A percentile compares a stretch with the other conserved stretches of the same genome.
phyloP scores from a whole-genome alignment of 2,888 invertebrate species.

The Melangyna quadrimaculata region DNA sequence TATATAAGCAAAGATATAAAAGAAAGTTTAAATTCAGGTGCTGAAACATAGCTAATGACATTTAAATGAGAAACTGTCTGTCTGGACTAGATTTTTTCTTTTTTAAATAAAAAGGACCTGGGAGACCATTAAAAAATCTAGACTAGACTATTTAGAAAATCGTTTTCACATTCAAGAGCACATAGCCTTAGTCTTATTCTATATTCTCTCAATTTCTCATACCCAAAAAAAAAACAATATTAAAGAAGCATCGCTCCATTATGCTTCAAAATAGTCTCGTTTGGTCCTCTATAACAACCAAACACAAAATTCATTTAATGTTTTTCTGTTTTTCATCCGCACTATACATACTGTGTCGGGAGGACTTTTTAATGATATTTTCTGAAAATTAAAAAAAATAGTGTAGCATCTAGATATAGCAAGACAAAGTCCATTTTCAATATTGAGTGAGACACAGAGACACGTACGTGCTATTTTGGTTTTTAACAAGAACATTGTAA shows the following conservation, averaged over 20 bases:
- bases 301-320: slow-evolving; percentile 46
- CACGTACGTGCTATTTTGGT: slow-evolving; percentile 64
- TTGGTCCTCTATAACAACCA: not conserved
- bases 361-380: slow-evolving; percentile 70
- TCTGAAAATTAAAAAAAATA: slow-evolving; percentile 19
- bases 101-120: not conserved
- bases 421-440: slow-evolving; percentile 57
- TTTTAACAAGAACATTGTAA: slow-evolving; percentile 52
- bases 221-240: not conserved
- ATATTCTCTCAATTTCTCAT: slow-evolving; percentile 6
- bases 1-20: not conserved
- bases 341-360: slow-evolving; percentile 31
- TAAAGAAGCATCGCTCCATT: not conserved
- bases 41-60: slow-evolving; percentile 45
- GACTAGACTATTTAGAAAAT: slow-evolving; percentile 17
- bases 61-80: slow-evolving; percentile 49
- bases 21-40: slow-evolving; percentile 15
- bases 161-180: slow-evolving; percentile 4
- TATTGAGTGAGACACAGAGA: not conserved
- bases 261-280: not conserved
- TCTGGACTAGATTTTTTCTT: slow-evolving; percentile 29
- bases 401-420: not conserved
- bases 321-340: slow-evolving; percentile 44
- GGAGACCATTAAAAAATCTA: slow-evolving; percentile 7
- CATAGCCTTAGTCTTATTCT: not conserved